phyloP scores from a whole-genome alignment of 2,113 vertebrate genomes.

The Takifugu flavidus region DNA sequence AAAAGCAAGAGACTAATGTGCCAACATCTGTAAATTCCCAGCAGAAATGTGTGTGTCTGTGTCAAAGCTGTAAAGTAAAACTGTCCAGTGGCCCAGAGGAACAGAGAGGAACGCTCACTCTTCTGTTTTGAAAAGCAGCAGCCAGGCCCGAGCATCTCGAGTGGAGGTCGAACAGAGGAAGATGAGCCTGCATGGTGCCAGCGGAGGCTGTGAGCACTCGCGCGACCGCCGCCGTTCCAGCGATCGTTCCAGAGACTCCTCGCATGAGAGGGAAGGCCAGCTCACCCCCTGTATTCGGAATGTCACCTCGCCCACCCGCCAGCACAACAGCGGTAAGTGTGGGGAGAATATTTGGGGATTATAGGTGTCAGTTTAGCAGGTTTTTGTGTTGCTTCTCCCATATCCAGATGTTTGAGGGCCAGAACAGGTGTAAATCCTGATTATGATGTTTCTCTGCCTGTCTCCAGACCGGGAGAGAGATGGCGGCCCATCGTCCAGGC shows the following conservation, averaged over 20 bases:
- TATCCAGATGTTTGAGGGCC: background rate
- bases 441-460: background rate
- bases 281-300: conserved; percentile 98
- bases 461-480: conserved; percentile 88
- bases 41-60: background rate
- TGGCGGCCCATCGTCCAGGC: conserved; percentile 83
- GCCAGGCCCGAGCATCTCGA: conserved; percentile 79
- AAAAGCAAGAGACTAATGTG: no score
- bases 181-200: conserved; percentile 94
- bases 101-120: conserved; percentile 7
- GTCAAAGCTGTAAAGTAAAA: background rate
- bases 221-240: conserved; percentile 93
- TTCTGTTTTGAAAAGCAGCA: conserved; percentile 64
- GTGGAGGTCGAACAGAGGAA: conserved; percentile 78
- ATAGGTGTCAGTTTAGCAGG: conserved; percentile 24
- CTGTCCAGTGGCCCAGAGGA: background rate
- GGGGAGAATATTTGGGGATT: conserved; percentile 31
- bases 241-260: conserved; percentile 95
- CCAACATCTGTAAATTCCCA: no score
- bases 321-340: conserved; percentile 87
- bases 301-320: conserved; percentile 93
- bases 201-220: conserved; percentile 89
- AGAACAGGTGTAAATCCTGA: background rate
- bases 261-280: conserved; percentile 94
- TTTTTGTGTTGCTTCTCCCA: background rate